Percentiles rank a stretch among this genome's conserved stretches.
Evolutionary conservation across 2,888 invertebrate species (phyloP).

Genomic region (Acleris emargana): DNA sequence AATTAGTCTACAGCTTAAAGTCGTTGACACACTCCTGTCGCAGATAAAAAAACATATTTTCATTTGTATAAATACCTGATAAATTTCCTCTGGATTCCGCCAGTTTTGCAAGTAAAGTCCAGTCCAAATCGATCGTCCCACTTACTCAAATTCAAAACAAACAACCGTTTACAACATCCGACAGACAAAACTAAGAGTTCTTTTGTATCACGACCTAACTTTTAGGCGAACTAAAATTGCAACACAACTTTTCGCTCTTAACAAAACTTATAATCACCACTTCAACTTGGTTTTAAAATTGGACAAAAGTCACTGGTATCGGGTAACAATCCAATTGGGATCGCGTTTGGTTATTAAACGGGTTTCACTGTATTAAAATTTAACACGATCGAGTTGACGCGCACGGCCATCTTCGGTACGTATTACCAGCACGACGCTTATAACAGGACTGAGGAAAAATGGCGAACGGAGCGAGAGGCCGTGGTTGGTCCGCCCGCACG

Average conservation of each 20-base stretch:
- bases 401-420: constrained; percentile 49
- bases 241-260: constrained; percentile 45
- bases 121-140: constrained; percentile 30
- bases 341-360: constrained; percentile 45
- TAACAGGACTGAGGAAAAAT: constrained; percentile 72
- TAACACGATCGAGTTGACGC: constrained; percentile 57
- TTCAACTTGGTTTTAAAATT: constrained; percentile 11
- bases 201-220: constrained; percentile 39
- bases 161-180: constrained; percentile 45
- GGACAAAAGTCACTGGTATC: constrained; percentile 3
- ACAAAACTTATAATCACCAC: constrained; percentile 15
- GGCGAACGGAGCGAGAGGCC: constrained; percentile 53
- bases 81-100: constrained; percentile 22
- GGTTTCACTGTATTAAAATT: constrained; percentile 50
- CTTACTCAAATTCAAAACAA: constrained; percentile 32
- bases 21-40: neutral
- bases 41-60: constrained; percentile 1
- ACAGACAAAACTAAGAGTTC: constrained; percentile 42
- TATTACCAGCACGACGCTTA: constrained; percentile 47
- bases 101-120: constrained; percentile 21
- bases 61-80: constrained; percentile 9
- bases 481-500: constrained; percentile 41
- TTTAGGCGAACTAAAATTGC: constrained; percentile 44
- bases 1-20: neutral
- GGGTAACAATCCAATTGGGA: neutral